Percentiles rank a stretch among this genome's conserved stretches.
Conservation (phyloP, 1,140 invertebrate genomes). For the Papilio glaucus region DNA sequence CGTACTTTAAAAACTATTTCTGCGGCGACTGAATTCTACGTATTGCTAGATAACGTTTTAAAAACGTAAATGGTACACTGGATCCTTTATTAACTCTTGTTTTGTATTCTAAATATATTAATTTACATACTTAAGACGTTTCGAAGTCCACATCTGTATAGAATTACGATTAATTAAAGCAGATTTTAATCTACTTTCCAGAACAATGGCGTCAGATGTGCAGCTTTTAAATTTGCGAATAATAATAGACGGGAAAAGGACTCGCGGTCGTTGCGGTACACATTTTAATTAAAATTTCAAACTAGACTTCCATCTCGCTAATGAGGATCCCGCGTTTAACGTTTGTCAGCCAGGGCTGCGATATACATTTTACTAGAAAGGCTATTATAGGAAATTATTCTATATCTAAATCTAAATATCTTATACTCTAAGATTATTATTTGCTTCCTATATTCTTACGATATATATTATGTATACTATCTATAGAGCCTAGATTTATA, state of each 20-base stretch:
- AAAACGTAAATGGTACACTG: neutral
- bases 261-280: constrained; percentile 32
- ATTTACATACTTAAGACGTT: neutral
- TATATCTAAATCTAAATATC: too few relatives aligned
- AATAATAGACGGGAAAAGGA: constrained; percentile 32
- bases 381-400: too few relatives aligned
- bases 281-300: constrained; percentile 40
- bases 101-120: neutral
- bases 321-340: constrained; percentile 50
- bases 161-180: neutral
- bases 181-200: constrained; percentile 22
- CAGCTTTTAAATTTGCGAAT: constrained; percentile 26
- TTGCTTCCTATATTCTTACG: too few relatives aligned
- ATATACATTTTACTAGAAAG: neutral
- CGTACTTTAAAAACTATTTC: constrained; percentile 49
- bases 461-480: too few relatives aligned
- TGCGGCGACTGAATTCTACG: neutral
- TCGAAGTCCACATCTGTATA: neutral
- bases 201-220: constrained; percentile 27
- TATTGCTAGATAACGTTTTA: constrained; percentile 4
- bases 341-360: constrained; percentile 31
- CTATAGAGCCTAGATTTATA: too few relatives aligned
- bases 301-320: constrained; percentile 49
- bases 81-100: neutral
- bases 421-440: neutral